phyloP scores from a whole-genome alignment of 2,113 vertebrate genomes.

The Sorex araneus region DNA sequence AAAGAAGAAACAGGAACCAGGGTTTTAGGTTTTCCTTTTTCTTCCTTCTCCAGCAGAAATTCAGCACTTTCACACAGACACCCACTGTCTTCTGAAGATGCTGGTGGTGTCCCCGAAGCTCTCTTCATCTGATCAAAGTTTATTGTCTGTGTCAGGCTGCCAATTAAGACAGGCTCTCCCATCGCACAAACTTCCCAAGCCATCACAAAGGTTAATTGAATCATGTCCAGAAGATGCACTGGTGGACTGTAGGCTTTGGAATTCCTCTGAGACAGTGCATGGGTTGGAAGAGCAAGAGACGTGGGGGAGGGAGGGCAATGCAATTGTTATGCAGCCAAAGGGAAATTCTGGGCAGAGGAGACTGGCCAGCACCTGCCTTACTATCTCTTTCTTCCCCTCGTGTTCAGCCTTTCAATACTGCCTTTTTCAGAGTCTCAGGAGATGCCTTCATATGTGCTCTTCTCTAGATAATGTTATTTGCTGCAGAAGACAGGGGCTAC shows the following conservation, averaged over 20 bases:
- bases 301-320: constrained; percentile 55
- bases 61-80: constrained; percentile 90
- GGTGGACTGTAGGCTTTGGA: constrained; percentile 86
- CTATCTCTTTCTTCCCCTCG: neutral
- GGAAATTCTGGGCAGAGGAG: constrained; percentile 67
- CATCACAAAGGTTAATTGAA: constrained; percentile 94
- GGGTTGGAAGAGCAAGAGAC: constrained; percentile 85
- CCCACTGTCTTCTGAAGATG: constrained; percentile 89
- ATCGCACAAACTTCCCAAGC: constrained; percentile 89
- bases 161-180: constrained; percentile 91
- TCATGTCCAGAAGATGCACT: constrained; percentile 89
- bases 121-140: constrained; percentile 92
- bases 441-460: neutral
- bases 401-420: neutral
- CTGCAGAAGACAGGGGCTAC: neutral
- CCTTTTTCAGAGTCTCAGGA: neutral
- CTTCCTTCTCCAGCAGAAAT: constrained; percentile 89
- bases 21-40: constrained; percentile 74
- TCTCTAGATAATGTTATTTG: neutral
- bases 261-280: constrained; percentile 86
- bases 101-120: constrained; percentile 90
- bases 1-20: constrained; percentile 68
- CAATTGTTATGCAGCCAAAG: constrained; percentile 79
- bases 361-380: constrained; percentile 45
- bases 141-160: constrained; percentile 92